A percentile compares a stretch with the other conserved stretches of the same genome.
Evolutionary conservation across 2,888 invertebrate species (phyloP).

Genomic region (Dinocampus coccinellae): DNA sequence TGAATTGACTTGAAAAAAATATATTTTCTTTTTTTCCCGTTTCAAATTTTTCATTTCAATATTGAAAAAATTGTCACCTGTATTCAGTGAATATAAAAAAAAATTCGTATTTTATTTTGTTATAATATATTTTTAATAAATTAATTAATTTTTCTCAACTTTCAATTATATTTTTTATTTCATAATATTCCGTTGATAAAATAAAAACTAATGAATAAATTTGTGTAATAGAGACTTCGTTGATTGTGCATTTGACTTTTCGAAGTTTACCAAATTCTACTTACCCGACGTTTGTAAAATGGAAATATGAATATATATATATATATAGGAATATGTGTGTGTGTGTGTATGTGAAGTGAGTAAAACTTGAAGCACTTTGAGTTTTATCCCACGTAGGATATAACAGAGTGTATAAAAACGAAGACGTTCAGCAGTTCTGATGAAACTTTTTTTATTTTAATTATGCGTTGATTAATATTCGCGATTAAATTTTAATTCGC

Average conservation of each 20-base stretch:
- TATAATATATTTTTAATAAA: too few relatives aligned
- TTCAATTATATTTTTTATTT: not conserved
- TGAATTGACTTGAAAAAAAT: not conserved
- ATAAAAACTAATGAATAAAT: not conserved
- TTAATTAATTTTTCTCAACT: not conserved
- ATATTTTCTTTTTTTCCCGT: not conserved
- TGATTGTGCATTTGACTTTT: not conserved
- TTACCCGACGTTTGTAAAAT: not conserved
- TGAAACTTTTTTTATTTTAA: constrained; percentile 41
- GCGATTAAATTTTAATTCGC: constrained; percentile 34
- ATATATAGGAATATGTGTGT: not conserved
- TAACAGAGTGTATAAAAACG: not conserved
- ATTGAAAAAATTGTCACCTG: too few relatives aligned
- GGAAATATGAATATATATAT: not conserved
- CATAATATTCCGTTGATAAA: not conserved
- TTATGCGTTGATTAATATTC: constrained; percentile 46
- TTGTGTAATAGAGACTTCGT: not conserved
- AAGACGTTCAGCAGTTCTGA: not conserved
- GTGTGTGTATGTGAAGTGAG: too few relatives aligned
- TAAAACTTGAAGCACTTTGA: not conserved
- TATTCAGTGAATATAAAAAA: too few relatives aligned
- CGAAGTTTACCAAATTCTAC: not conserved
- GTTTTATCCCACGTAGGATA: not conserved
- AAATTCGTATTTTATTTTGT: too few relatives aligned
- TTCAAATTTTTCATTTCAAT: too few relatives aligned